Base-by-base conservation (phyloP, 2,113 vertebrate genomes). In the Ranitomeya variabilis region DNA sequence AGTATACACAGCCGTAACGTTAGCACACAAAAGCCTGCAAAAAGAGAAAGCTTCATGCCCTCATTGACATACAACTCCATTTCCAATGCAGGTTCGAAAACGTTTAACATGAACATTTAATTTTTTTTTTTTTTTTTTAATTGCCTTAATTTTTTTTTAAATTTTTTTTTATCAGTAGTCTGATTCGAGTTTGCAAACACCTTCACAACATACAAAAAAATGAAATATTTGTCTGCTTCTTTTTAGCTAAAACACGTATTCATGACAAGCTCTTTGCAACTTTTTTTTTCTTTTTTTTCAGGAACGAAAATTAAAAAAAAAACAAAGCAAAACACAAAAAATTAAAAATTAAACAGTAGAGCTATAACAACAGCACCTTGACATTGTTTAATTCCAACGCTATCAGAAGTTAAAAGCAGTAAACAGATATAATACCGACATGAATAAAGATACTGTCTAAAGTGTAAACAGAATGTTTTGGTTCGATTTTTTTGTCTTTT, bases 291-390 rank as follows among this genome's bases (percentile, higher is more conserved):
- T 45, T 45, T 45, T 45, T 51, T 95, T 92, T 92, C 95, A 95
- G 95, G 95, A 96, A 95, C 95, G 96, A 94, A 96, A 97, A 97
- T 92, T 89, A 92, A 77, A 86, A 62, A 23, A 85, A 91, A 90
- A 93, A 91, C 90, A 80, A 85, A 94, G 93, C 90, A 90, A 90
- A 91, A 90, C 90, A 93, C 89, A 92, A 91, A 91, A 89, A 81
- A 54, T 19, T 51, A 31, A 83, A 88, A 83, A 97, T 96, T 95
- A 95, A 95, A 95, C 97, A 99, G 96, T 97, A 97, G 97, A 98
- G 97, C 97, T 96, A 98, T 97, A 97, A 99, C 97, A 97, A 99
- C 97, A 99, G 97, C 98, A 99, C 98, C 98, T 98, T 98, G 96
- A 98, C 97, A 98, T 95, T 96, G 97, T 98, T 97, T 99, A 99